Conservation (phyloP, 2,113 vertebrate genomes). For the Ibidorhyncha struthersii region DNA sequence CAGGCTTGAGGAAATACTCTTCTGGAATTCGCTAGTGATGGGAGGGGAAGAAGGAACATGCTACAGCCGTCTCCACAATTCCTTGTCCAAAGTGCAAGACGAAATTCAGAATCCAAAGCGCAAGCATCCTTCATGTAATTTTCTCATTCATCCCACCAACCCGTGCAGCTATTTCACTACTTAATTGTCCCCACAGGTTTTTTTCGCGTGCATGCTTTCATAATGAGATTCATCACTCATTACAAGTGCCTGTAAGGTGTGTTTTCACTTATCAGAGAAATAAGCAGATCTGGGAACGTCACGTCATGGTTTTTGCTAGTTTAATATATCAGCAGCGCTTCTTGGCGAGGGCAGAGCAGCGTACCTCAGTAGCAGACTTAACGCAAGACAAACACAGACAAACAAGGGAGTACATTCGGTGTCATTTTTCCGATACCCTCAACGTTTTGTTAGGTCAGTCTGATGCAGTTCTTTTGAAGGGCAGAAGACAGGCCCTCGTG, state of each 20-base stretch:
- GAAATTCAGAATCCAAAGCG: not conserved
- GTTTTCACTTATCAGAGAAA: not conserved
- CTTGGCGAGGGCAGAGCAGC: not conserved
- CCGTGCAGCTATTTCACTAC: rapidly evolving
- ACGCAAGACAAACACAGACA: not conserved
- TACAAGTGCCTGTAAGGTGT: rapidly evolving
- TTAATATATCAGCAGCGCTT: not conserved
- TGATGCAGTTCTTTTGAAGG: not conserved
- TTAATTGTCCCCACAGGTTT: rapidly evolving
- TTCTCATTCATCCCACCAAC: rapidly evolving
- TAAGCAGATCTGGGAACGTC: not conserved
- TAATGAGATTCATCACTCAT: rapidly evolving
- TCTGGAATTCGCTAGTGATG: not conserved
- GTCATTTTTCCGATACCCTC: not conserved
- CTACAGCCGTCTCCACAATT: not conserved
- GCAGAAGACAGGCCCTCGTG: not conserved
- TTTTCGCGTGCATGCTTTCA: rapidly evolving
- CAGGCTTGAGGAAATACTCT: too few species aligned
- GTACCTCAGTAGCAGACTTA: rapidly evolving
- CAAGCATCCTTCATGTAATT: not conserved
- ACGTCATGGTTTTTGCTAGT: rapidly evolving
- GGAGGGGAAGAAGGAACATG: not conserved
- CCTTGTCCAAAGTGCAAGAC: not conserved
- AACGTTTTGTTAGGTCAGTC: not conserved
- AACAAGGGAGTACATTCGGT: not conserved